Percentiles rank a stretch among this genome's conserved stretches.
These are phyloP conservation scores for Leptura quadrifasciata DNA, from an alignment of 2,888 invertebrate genomes.

Conservation along the genomic window DNA sequence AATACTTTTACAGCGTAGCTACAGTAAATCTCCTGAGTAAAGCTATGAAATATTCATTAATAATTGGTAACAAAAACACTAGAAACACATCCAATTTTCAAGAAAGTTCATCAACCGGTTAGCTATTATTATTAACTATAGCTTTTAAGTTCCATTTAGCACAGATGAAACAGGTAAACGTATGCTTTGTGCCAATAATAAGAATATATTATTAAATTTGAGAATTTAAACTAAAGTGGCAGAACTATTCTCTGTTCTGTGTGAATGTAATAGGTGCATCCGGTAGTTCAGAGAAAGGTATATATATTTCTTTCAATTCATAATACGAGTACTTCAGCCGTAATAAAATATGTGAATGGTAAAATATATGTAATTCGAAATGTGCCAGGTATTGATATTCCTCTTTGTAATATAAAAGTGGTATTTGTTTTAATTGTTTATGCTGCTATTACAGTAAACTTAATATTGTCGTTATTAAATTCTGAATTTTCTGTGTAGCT, in stretches of 20 bases:
- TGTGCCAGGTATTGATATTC: not conserved
- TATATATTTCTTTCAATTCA: not conserved
- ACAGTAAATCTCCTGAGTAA: too few relatives aligned
- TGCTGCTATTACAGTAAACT: not conserved
- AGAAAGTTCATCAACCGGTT: too few relatives aligned
- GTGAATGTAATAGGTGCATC: not conserved
- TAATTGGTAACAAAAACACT: too few relatives aligned
- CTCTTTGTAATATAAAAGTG: not conserved
- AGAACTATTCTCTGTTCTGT: not conserved
- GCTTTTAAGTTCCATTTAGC: not conserved
- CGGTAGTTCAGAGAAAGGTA: slow-evolving; percentile 7
- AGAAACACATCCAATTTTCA: too few relatives aligned
- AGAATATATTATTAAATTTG: not conserved
- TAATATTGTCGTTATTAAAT: too few relatives aligned
- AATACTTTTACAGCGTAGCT: too few relatives aligned
- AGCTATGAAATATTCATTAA: too few relatives aligned
- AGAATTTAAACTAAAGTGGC: not conserved
- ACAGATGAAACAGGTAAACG: not conserved
- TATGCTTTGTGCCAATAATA: not conserved
- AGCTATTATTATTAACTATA: too few relatives aligned
- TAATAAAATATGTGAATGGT: slow-evolving; percentile 7
- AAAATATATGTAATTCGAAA: not conserved
- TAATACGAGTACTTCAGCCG: not conserved
- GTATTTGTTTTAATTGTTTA: not conserved
- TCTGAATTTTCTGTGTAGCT: too few relatives aligned